Percentiles rank a stretch among this genome's conserved stretches.
Conservation (phyloP, 2,888 invertebrate species). For the Sinhomidia bicolor region DNA sequence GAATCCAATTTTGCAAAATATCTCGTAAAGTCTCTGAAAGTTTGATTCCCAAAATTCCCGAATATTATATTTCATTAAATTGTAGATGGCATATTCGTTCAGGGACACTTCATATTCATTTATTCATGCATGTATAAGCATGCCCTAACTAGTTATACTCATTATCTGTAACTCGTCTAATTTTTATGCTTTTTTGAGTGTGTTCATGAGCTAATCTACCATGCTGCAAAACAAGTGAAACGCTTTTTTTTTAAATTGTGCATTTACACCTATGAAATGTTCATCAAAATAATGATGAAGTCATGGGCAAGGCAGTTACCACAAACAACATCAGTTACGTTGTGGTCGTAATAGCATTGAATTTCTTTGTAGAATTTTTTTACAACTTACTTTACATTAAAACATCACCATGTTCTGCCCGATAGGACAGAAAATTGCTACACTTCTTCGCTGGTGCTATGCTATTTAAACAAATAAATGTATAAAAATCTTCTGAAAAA, state of each 20-base stretch:
- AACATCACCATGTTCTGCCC: slow-evolving; percentile 54
- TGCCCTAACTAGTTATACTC: too few relatives aligned
- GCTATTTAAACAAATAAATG: neutral
- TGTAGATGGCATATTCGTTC: neutral
- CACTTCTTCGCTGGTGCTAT: neutral
- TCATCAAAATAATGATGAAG: neutral
- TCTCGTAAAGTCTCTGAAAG: too few relatives aligned
- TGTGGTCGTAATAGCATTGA: neutral
- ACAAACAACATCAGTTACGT: neutral
- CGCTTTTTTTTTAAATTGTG: neutral
- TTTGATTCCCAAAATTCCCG: too few relatives aligned
- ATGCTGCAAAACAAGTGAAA: neutral
- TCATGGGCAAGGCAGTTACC: neutral
- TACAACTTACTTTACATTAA: neutral
- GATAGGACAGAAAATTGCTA: slow-evolving; percentile 41
- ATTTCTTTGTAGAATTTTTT: slow-evolving; percentile 11
- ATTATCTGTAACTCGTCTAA: slow-evolving; percentile 35
- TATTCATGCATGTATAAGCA: too few relatives aligned
- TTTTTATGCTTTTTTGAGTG: slow-evolving; percentile 40
- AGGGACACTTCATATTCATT: too few relatives aligned
- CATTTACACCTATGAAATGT: neutral
- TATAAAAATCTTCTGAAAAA: neutral
- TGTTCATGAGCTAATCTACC: neutral
- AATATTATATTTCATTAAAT: too few relatives aligned
- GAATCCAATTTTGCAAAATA: too few relatives aligned